Evolutionary conservation across 1,140 invertebrate genomes (phyloP), one percentile per base, ranked within the genome.

Genomic region (Pachypeltis micranthus): DNA sequence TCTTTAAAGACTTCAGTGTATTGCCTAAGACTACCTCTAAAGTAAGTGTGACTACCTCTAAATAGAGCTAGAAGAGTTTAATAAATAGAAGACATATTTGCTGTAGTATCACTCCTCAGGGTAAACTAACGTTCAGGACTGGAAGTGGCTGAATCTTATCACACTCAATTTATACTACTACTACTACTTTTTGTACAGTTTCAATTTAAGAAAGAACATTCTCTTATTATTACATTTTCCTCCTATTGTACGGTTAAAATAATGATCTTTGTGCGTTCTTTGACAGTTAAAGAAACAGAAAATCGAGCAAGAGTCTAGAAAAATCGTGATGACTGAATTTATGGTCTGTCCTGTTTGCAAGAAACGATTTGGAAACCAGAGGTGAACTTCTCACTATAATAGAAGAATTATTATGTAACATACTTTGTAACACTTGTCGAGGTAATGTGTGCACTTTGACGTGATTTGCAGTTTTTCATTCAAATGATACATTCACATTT

Each of bases 321-420:
- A 81, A 68, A 83, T 93, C 60, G 74, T 87, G 1, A 84, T 97
- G 67, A 90, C 84, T 14, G 91, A 96, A 69, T 84, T 85, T 64
- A 91, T 90, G 69, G 82, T 91, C 19, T 97, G 94, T 77, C 82
- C 83, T 12, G 90, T 91, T 1, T 98, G 94, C 72, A 91, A 90
- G 70, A 96, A 96, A 72, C 79, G 88, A 63, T 95, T 97, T 74
- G 85, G 85, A 24, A 92, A 90, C 73, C 87, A 91, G 75, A 92
- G 85, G 87, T 88, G 72, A 69, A 66, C 57, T 63, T 64, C 57
- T 57, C n/a, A 44, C 14, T 44, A 21, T 44, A 24, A 61, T 39
- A 39, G 7, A n/a, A 58, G 24, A 10, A 26, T 10, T 23, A 26
- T 10, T 25, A n/a, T 25, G 24, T 58, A 10, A 10, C 12, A 26